Base-by-base conservation (phyloP, 2,797 vertebrate species). In the Esox masquinongy region DNA sequence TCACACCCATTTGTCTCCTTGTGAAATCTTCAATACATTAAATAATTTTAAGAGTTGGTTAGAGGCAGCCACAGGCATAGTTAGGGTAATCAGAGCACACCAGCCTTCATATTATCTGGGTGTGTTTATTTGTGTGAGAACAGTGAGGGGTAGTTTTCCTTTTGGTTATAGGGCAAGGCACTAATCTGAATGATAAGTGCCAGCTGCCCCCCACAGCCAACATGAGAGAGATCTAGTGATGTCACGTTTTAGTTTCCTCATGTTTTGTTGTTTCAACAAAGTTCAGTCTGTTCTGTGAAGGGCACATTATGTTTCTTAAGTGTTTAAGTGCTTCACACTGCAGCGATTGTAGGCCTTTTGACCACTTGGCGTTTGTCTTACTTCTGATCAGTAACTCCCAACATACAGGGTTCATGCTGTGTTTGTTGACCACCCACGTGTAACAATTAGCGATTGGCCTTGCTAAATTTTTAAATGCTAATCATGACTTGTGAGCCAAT, bases 201-300 rank as follows among this genome's bases (percentile, higher is more conserved):
- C 76, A 85, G 74, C 84, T 84, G 83, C 31, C 56, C 11, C 5
- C 15, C 36, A 1, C 61, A 68, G 75, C 34, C 47, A 59, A 73
- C 63, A 53, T 53, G 50, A 53, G 17, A 19, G 50, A 53, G 1
- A 11, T 56, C 2, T 22, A 56, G n/a, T 22, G 7, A 9, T 17
- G 7, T 56, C 53, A n/a, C 22, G 53, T 3, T 43, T 43, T 43
- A 43, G 9, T 43, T 6, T 43, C 9, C 39, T 43, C 39, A 43
- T 43, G 39, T 7, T 6, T 43, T 43, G 5, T 9, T n/a, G n/a
- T n/a, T n/a, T n/a, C n/a, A n/a, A n/a, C n/a, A n/a, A n/a, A n/a
- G n/a, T n/a, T n/a, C n/a, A n/a, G n/a, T n/a, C n/a, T n/a, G n/a
- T n/a, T n/a, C n/a, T n/a, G n/a, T n/a, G n/a, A n/a, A n/a, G n/a